Evolutionary conservation across 2,113 vertebrate species (phyloP).

Genomic region (Xenus cinereus): DNA sequence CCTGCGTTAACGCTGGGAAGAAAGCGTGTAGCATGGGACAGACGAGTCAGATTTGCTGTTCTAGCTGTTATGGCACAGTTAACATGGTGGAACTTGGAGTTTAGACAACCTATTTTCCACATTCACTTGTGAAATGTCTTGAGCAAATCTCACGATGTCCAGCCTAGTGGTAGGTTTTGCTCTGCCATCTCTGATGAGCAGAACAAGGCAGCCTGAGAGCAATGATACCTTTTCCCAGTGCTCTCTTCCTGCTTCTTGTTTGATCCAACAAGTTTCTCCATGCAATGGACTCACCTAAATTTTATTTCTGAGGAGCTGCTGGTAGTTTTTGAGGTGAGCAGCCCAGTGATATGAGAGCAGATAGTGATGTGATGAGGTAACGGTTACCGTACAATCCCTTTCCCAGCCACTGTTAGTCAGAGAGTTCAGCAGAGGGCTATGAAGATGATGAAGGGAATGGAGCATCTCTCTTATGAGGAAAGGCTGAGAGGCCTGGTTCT

Average conservation of each 20-base stretch:
- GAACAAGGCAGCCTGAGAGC: not conserved
- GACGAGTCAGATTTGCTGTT: not conserved
- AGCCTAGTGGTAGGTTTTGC: not conserved
- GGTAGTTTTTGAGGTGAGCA: not conserved
- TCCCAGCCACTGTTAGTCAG: not conserved
- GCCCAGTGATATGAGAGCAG: not conserved
- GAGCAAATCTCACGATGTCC: not conserved
- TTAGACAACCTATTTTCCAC: not conserved
- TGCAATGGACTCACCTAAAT: not conserved
- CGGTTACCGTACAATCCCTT: not conserved
- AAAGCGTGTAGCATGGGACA: rapidly evolving
- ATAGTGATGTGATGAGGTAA: not conserved
- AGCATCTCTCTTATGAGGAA: not conserved
- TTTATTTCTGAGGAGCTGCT: not conserved
- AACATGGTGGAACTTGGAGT: rapidly evolving
- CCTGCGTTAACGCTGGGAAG: not conserved
- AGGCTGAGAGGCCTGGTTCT: not conserved
- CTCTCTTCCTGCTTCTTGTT: not conserved
- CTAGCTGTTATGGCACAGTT: not conserved
- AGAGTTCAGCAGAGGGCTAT: not conserved
- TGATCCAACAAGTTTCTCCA: not conserved
- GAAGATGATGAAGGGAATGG: not conserved
- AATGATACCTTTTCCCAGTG: not conserved
- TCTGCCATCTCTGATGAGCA: not conserved
- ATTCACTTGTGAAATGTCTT: not conserved